Evolutionary conservation across 1,140 invertebrate species (phyloP).

Genomic region (Calephelis nemesis): DNA sequence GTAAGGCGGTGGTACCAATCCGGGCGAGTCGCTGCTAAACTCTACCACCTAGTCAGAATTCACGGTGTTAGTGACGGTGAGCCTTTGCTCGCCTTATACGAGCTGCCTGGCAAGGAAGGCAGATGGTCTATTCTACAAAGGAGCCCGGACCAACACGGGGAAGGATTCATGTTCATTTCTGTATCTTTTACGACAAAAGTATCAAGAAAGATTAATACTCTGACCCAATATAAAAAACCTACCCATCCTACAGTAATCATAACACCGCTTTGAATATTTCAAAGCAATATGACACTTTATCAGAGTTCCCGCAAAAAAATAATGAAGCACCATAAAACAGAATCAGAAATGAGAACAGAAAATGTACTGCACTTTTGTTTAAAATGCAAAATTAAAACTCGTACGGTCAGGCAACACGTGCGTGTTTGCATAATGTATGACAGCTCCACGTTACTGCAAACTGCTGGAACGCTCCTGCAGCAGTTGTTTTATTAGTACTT

Average conservation of each 20-base stretch:
- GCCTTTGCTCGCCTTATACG: no score
- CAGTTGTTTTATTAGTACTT: not conserved
- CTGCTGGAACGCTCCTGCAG: not conserved
- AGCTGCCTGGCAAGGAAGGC: no score
- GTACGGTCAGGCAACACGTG: slow-evolving; percentile 15
- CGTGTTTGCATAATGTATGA: slow-evolving; percentile 16
- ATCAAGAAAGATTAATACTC: no score
- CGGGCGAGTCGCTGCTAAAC: no score
- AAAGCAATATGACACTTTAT: not conserved
- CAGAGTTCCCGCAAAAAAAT: not conserved
- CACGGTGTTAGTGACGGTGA: no score
- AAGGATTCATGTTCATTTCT: no score
- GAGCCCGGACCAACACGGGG: no score
- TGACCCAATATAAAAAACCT: no score
- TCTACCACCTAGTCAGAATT: no score
- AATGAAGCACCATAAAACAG: not conserved
- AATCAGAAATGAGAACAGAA: slow-evolving; percentile 6
- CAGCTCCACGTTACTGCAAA: slow-evolving; percentile 4
- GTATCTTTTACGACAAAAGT: no score
- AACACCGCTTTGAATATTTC: not conserved
- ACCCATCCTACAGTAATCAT: not conserved
- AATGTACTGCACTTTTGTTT: slow-evolving; percentile 10
- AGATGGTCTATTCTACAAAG: no score
- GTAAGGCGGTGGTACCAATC: no score
- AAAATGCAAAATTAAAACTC: slow-evolving; percentile 16